Conservation (phyloP, 2,888 invertebrate species). For the Epsilonema sp. region DNA sequence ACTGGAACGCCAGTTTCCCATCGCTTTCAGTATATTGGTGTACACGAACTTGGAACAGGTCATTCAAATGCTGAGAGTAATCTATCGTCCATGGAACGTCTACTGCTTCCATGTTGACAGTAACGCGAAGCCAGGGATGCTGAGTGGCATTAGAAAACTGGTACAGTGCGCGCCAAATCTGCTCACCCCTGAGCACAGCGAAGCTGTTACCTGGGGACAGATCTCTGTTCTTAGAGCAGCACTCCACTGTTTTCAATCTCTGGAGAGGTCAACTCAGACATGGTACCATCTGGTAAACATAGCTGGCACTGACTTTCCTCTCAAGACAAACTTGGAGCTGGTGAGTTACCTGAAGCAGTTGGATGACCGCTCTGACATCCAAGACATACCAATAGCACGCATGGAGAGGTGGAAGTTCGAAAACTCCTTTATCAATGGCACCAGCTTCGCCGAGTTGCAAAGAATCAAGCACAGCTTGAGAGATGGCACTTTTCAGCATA, state of each 20-base stretch:
- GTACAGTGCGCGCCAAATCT: too few relatives aligned
- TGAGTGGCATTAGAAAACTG: too few relatives aligned
- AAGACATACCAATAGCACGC: too few relatives aligned
- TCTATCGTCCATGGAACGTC: slow-evolving; percentile 7
- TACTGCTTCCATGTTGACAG: slow-evolving; percentile 9
- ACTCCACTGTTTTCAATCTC: slow-evolving; percentile 1
- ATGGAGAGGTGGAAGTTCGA: slow-evolving; percentile 3
- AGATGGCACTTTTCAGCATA: background rate
- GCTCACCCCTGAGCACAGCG: too few relatives aligned
- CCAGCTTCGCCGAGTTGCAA: background rate
- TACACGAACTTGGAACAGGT: slow-evolving; percentile 3
- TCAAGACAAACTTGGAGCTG: slow-evolving; percentile 5
- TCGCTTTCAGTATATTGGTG: slow-evolving; percentile 3
- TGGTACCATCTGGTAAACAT: slow-evolving; percentile 8
- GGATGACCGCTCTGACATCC: slow-evolving; percentile 1
- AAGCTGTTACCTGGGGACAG: slow-evolving; percentile 7
- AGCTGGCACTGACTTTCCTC: slow-evolving; percentile 8
- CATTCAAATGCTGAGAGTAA: background rate
- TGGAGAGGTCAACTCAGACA: background rate
- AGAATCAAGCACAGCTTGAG: background rate
- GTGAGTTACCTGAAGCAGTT: background rate
- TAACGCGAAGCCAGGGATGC: too few relatives aligned
- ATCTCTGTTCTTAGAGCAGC: slow-evolving; percentile 5
- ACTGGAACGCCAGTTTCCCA: slow-evolving; percentile 3
- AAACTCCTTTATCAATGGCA: background rate